These are phyloP conservation scores for Gambelia wislizenii DNA, from an alignment of 2,797 vertebrate genomes.

Conservation along the genomic window DNA sequence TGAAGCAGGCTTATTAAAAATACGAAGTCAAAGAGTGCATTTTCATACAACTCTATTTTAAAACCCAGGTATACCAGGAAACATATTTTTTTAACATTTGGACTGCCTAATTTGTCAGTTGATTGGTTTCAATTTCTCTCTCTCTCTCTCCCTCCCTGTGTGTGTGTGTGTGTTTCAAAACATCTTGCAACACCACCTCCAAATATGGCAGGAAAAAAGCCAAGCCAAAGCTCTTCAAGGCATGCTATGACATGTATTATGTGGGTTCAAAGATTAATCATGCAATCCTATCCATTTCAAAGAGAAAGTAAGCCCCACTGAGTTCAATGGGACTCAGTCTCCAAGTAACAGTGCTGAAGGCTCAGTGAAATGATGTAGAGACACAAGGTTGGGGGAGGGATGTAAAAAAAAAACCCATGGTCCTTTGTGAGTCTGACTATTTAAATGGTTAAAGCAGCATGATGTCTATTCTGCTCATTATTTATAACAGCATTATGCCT, in stretches of 20 bases:
- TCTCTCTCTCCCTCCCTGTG: no score
- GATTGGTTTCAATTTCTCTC: no score
- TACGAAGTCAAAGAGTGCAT: not conserved
- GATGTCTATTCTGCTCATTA: no score
- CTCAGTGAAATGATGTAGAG: not conserved
- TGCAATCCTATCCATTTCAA: not conserved
- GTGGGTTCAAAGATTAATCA: not conserved
- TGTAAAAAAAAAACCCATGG: no score
- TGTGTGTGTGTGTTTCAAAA: no score
- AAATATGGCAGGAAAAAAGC: not conserved
- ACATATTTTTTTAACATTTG: not conserved
- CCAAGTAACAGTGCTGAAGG: not conserved
- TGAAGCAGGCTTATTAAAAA: not conserved
- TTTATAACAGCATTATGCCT: no score
- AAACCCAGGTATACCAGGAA: not conserved
- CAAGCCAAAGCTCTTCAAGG: not conserved
- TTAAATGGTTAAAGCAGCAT: no score
- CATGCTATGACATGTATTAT: not conserved
- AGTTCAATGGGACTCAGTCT: not conserved
- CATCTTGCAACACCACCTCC: no score
- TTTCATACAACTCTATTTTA: not conserved
- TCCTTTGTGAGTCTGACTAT: no score
- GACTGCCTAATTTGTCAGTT: not conserved
- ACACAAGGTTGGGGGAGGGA: not conserved
- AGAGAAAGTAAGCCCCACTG: not conserved